Base-by-base conservation (phyloP, 2,113 vertebrate species). In the Pungitius pungitius region DNA sequence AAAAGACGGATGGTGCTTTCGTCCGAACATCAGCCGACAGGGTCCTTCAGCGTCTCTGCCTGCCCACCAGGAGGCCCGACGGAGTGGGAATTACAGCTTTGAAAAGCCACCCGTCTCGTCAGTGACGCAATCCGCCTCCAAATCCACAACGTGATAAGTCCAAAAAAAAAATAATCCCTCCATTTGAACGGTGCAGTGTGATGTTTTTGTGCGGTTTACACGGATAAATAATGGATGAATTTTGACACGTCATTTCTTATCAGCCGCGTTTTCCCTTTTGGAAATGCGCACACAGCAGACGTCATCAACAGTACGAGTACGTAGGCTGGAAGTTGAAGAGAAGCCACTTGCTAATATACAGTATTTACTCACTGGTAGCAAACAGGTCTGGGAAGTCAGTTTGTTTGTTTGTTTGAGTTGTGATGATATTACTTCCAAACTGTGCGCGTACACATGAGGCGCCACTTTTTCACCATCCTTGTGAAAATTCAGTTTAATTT, bases 91-190 rank as follows among this genome's bases (percentile, higher is more conserved):
- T 72, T 39, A 69, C 6, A 13, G 75, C 62, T 80, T 24, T 14
- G 39, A 66, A 56, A 77, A 70, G 58, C 71, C 55, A 76, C 55
- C 4, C 8, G 57, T 39, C 18, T 37, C 60, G 59, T 75, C 85
- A 64, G 40, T 4, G 73, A 55, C 52, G 68, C 77, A 64, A 83
- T 87, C 78, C 64, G 57, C 47, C 30, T 70, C 51, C 35, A 74
- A 82, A 81, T 79, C 75, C 78, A 69, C 39, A 56, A 71, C 37
- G 30, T 10, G 33, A 62, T 67, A 65, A 62, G 57, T 62, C 67
- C n/a, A n/a, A n/a, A n/a, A n/a, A n/a, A 18, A 74, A 55, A 87
- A 73, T 83, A 77, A 87, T 81, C 81, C 77, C 49, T 59, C 64
- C 59, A 52, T 80, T 77, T 47, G 10, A 52, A 85, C 84, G 83